Evolutionary conservation across 2,797 vertebrate genomes (phyloP).

Genomic region (Takifugu rubripes): DNA sequence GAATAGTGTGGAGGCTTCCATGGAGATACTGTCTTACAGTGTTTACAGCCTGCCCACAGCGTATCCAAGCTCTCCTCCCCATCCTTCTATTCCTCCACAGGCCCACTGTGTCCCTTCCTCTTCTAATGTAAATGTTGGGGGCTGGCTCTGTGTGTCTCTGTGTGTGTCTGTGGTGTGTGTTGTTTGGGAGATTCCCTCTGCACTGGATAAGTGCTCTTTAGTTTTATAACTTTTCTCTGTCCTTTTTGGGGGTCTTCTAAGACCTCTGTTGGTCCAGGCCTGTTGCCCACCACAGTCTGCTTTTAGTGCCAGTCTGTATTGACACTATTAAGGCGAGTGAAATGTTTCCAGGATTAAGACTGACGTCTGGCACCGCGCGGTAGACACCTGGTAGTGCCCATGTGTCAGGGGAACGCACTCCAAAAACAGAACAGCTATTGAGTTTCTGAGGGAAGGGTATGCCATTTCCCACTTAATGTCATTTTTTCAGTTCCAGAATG

Average conservation of each 20-base stretch:
- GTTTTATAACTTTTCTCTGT: conserved; percentile 50
- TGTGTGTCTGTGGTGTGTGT: conserved; percentile 24
- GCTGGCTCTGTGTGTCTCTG: conserved; percentile 50
- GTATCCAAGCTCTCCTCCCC: conserved; percentile 57
- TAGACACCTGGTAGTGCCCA: conserved; percentile 55
- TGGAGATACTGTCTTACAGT: conserved; percentile 77
- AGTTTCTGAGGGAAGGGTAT: neutral
- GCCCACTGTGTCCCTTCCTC: conserved; percentile 66
- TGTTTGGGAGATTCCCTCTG: conserved; percentile 62
- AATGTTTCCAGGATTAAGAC: conserved; percentile 54
- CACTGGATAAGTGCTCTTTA: conserved; percentile 52
- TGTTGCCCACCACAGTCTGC: conserved; percentile 53
- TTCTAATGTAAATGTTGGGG: conserved; percentile 79
- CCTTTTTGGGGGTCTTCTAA: conserved; percentile 52
- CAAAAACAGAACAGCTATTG: conserved; percentile 19
- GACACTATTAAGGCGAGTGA: conserved; percentile 60
- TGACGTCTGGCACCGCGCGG: conserved; percentile 52
- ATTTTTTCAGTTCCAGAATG: too few species aligned
- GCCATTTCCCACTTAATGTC: too few species aligned
- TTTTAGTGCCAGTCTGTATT: conserved; percentile 53
- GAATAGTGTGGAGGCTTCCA: conserved; percentile 69
- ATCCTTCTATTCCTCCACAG: conserved; percentile 55
- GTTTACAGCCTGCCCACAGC: conserved; percentile 72
- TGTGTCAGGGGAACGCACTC: conserved; percentile 47
- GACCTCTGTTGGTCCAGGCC: conserved; percentile 53